Evolutionary conservation across 1,140 invertebrate species (phyloP), one percentile per base, ranked within the genome.

Genomic region (Drosophila ercepeae): DNA sequence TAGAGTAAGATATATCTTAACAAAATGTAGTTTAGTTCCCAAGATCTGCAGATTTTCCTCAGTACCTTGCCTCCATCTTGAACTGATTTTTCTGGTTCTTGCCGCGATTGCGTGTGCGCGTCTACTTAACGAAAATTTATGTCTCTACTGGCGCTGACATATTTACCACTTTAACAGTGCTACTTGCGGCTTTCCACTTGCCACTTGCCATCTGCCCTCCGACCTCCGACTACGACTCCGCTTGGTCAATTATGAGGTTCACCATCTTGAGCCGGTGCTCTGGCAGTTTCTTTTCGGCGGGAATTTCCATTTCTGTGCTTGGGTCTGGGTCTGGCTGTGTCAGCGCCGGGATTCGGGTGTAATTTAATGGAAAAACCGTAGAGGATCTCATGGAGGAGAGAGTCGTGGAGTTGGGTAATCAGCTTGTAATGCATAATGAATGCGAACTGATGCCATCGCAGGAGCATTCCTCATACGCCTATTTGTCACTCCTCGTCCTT

Each of bases 51-150:
- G 7, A 7, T 8, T 27, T 32, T 32, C 29, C 11, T 11, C 9
- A 32, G 29, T 32, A 32, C 29, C 36, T 39, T 9, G 2, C 8
- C 29, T 32, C 19, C 21, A 27, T 34, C 45, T 23, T 36, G 36
- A 53, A 46, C 46, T 53, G 48, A 53, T 64, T 65, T 36, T 45
- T 55, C 60, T 45, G 27, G 55, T 39, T 44, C 34, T 49, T 21
- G 41, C 64, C 25, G 72, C 59, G 74, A 53, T 73, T 86, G 82
- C 82, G 82, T 88, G 82, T 88, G 77, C 70, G 77, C 65, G 82
- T 88, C 83, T 88, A 88, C 82, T 88, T 88, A 88, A 88, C 82
- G 69, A 88, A 73, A 82, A 88, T 88, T 88, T 88, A 88, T 88
- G 61, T 76, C 57, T 61, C 68, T 49, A 67, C 82, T 88, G 82